These are phyloP conservation scores for Aix galericulata DNA, from an alignment of 2,113 vertebrate genomes.

Conservation along the genomic window DNA sequence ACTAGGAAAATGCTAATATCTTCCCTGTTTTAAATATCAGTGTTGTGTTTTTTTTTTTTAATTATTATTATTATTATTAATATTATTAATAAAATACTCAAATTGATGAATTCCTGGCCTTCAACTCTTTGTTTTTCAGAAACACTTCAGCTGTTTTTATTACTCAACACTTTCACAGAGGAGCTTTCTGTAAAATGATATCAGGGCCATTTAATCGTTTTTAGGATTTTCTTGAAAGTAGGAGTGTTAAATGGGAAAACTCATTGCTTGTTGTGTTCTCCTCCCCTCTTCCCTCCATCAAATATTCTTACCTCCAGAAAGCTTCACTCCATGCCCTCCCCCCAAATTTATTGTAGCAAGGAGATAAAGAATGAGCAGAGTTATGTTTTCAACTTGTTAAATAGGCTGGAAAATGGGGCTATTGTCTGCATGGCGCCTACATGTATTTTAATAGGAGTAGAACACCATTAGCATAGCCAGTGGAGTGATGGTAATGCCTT, in stretches of 20 bases:
- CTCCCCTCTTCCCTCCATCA: neutral
- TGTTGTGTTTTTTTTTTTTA: fast-evolving
- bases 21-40: neutral
- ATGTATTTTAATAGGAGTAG: neutral
- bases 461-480: conserved; percentile 27
- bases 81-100: neutral
- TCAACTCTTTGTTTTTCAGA: neutral
- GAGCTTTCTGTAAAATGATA: neutral
- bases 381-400: conserved; percentile 59
- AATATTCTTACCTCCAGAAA: neutral
- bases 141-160: neutral
- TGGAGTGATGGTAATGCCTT: conserved; percentile 7
- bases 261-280: neutral
- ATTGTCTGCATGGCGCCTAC: conserved; percentile 31
- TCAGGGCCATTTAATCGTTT: neutral
- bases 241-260: neutral
- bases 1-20: neutral
- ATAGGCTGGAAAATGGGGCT: conserved; percentile 66
- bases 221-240: neutral
- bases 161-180: neutral
- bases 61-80: no score
- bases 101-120: neutral
- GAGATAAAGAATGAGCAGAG: neutral
- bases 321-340: neutral
- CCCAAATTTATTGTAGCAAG: neutral